Percentiles rank a stretch among this genome's conserved stretches.
Conservation (phyloP, 2,113 vertebrate species). For the Raphicerus campestris region DNA sequence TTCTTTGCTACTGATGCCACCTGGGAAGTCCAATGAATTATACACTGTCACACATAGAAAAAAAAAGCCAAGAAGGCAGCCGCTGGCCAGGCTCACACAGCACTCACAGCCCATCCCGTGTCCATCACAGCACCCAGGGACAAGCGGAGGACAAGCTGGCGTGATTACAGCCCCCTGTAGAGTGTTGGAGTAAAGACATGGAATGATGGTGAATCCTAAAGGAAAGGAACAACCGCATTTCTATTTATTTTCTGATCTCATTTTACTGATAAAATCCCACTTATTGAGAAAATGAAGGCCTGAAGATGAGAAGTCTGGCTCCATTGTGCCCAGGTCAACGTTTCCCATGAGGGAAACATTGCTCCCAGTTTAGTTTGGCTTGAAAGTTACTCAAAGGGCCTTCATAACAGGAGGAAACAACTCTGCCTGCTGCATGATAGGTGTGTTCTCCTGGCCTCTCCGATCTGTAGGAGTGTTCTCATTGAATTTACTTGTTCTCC, state of each 20-base stretch:
- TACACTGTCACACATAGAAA: background rate
- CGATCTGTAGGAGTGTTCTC: background rate
- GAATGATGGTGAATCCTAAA: background rate
- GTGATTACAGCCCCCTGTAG: fast-evolving
- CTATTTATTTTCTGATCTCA: background rate
- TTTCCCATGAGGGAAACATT: background rate
- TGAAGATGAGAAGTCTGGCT: background rate
- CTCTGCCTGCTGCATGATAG: background rate
- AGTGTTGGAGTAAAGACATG: background rate
- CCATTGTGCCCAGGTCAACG: background rate
- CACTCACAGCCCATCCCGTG: too few species aligned
- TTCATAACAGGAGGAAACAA: background rate
- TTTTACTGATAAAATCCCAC: background rate
- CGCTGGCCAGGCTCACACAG: background rate
- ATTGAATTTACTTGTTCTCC: background rate
- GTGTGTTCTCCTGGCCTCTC: background rate
- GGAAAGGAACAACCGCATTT: background rate
- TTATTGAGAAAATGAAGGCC: background rate
- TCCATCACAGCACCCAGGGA: fast-evolving
- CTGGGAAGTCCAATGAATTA: background rate
- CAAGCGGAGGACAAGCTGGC: too few species aligned
- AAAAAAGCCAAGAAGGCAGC: background rate
- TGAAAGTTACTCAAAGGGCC: background rate
- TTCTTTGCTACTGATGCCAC: background rate
- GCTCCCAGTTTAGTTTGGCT: background rate